Base-by-base conservation (phyloP, 2,888 invertebrate species). In the Sphaeridia pumilis region DNA sequence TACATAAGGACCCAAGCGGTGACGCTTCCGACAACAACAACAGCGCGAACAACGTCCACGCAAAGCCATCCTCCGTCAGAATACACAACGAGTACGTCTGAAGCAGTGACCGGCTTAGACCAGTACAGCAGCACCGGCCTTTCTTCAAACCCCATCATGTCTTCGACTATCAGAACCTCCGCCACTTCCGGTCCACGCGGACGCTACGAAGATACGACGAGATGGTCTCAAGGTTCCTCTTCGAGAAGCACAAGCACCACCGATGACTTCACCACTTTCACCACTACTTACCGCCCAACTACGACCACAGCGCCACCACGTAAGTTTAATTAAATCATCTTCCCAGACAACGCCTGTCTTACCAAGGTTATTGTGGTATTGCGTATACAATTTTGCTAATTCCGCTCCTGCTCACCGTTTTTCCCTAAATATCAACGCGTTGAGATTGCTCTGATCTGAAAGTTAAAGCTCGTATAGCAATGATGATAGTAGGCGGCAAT, bases 291-390 rank as follows among this genome's bases (percentile, higher is more conserved):
- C 58, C 67, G 68, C 54, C 70, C 70, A 42, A 69, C 67, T 49
- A 70, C 68, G 36, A 68, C 68, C 46, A 68, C 68, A 42, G 67
- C 68, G 64, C 74, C 76, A 52, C 76, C 77, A 71, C 74, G 77
- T 77, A 72, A 74, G 73, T 44, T 21, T 26, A 38, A 28, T n/a
- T n/a, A n/a, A n/a, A n/a, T n/a, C n/a, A n/a, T n/a, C n/a, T n/a
- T n/a, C n/a, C n/a, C n/a, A n/a, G n/a, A n/a, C n/a, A n/a, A n/a
- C n/a, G n/a, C n/a, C n/a, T n/a, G n/a, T n/a, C n/a, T n/a, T n/a
- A n/a, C n/a, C n/a, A n/a, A n/a, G n/a, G n/a, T n/a, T n/a, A n/a
- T n/a, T n/a, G n/a, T n/a, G n/a, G n/a, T n/a, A n/a, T n/a, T n/a
- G n/a, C n/a, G n/a, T n/a, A n/a, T n/a, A n/a, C n/a, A n/a, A n/a